These are phyloP conservation scores for Epinotia demarniana DNA, from an alignment of 2,888 invertebrate genomes.

Conservation along the genomic window DNA sequence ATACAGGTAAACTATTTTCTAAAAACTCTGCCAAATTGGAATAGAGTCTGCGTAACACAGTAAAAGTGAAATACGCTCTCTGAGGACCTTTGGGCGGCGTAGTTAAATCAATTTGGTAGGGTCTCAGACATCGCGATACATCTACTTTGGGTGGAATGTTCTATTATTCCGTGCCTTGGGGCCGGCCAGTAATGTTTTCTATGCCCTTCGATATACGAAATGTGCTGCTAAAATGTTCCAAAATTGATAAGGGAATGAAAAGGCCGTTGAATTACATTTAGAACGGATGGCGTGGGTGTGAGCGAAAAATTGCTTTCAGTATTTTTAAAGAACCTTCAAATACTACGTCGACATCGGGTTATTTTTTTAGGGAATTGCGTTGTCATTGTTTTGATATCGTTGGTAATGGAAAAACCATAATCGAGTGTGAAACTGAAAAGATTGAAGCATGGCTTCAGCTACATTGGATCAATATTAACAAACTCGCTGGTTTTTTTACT, in stretches of 20 bases:
- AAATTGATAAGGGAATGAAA: constrained; percentile 44
- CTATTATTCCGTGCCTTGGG: constrained; percentile 57
- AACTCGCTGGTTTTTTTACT: neutral
- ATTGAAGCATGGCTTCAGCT: constrained; percentile 1
- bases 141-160: constrained; percentile 56
- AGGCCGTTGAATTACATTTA: constrained; percentile 41
- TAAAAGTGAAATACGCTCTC: constrained; percentile 55
- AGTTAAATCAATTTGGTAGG: constrained; percentile 70
- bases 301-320: constrained; percentile 31
- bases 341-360: constrained; percentile 3
- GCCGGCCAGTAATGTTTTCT: constrained; percentile 55
- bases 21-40: constrained; percentile 34
- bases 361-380: constrained; percentile 24
- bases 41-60: constrained; percentile 29
- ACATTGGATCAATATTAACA: neutral
- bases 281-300: constrained; percentile 25
- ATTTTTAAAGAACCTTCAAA: constrained; percentile 19
- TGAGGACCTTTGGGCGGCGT: constrained; percentile 48
- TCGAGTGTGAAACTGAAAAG: constrained; percentile 14
- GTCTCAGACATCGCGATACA: constrained; percentile 62
- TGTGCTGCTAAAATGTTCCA: constrained; percentile 43
- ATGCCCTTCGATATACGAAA: constrained; percentile 50
- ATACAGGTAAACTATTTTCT: constrained; percentile 25
- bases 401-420: constrained; percentile 28
- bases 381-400: constrained; percentile 33